Evolutionary conservation across 2,113 vertebrate genomes (phyloP), one percentile per base, ranked within the genome.

Genomic region (Harpagus bidentatus): DNA sequence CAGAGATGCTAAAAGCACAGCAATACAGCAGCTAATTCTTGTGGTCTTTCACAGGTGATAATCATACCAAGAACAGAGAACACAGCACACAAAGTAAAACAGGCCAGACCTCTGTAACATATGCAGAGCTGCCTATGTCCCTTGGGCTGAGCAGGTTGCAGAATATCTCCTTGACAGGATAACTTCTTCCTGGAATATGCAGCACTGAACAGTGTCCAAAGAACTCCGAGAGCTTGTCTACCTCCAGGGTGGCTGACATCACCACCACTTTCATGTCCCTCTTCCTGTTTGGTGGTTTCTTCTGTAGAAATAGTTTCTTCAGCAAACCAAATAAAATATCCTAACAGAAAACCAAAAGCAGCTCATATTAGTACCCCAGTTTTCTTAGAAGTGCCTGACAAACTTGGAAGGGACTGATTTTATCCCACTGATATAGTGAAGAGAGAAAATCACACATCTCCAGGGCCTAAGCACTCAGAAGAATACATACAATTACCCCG

Each of bases 191-290:
- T n/a, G 99, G 99, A 80, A 99, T 99, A 42, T 98, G 53, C 92
- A 99, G 99, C 94, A 99, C 98, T 15, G 99, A 97, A 91, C 99
- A 99, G 94, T 98, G 76, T n/a, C 98, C 97, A 69, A 99, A 99
- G 96, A 99, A 99, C 19, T 98, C 97, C 0, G 99, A 99, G 7
- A 99, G 99, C 86, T 99, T 99, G 16, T 99, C 99, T 2, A 98
- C 98, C 96, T 99, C 99, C 98, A 99, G 97, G 25, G 99, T 99
- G 90, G 99, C 99, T 11, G 99, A 99, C 99, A 99, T 99, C 89
- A 99, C 98, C 81, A 99, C 98, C 59, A 99, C 99, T 83, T 99
- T 99, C 91, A 99, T 93, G 18, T 98, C 98, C 4, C 91, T 88
- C 45, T 97, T 97, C 77, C 99, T 98, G 16, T 98, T 97, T 4